Conservation (phyloP, 2,113 vertebrate species). For the Thamnophis sirtalis region DNA sequence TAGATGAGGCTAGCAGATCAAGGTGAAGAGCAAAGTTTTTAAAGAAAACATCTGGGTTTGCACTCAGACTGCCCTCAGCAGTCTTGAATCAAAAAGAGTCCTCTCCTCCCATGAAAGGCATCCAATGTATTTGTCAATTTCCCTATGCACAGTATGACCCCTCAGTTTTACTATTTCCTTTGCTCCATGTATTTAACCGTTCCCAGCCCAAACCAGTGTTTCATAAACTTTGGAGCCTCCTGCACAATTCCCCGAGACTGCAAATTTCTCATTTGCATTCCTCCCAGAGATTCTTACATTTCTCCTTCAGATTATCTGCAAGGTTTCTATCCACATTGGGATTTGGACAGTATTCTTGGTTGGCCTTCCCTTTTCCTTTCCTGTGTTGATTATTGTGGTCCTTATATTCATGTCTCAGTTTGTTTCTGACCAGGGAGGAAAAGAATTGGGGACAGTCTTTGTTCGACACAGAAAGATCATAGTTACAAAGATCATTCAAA, state of each 20-base stretch:
- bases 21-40: not conserved
- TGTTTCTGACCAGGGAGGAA: not conserved
- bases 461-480: not conserved
- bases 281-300: not conserved
- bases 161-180: not conserved
- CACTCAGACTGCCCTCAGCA: not conserved
- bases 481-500: not conserved
- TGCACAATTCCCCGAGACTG: not conserved
- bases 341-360: not conserved
- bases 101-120: not conserved
- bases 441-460: not conserved
- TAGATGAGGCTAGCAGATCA: not conserved
- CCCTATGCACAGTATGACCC: not conserved
- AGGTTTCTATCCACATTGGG: not conserved
- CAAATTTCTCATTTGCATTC: not conserved
- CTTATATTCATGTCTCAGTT: not conserved
- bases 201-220: not conserved
- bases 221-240: not conserved
- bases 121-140: not conserved
- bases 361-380: not conserved
- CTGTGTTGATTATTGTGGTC: not conserved
- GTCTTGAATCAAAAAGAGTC: not conserved
- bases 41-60: not conserved
- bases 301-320: not conserved
- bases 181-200: not conserved